A percentile compares a stretch with the other conserved stretches of the same genome.
Conservation (phyloP, 1,140 invertebrate species). For the Drosophila baimaii region DNA sequence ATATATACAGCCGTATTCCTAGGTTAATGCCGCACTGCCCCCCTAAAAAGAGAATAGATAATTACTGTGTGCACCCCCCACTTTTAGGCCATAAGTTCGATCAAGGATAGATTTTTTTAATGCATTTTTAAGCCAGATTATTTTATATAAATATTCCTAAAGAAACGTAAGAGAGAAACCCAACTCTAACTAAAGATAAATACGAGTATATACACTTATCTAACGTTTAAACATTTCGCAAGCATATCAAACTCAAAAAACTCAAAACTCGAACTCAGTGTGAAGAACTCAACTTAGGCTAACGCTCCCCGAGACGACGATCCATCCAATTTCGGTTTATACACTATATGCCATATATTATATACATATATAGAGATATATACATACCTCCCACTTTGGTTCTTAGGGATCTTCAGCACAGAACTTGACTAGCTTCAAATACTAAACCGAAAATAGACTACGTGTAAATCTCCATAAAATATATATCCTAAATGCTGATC, state of each 20-base stretch:
- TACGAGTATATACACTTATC: conserved; percentile 28
- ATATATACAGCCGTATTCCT: conserved; percentile 22
- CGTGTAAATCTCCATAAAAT: conserved; percentile 35
- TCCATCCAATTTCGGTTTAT: conserved; percentile 50
- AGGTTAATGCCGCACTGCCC: conserved; percentile 55
- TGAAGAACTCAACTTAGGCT: conserved; percentile 48
- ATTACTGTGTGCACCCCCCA: conserved; percentile 48
- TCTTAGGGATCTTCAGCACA: conserved; percentile 74
- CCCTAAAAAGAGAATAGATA: conserved; percentile 28
- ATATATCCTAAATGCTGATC: conserved; percentile 38
- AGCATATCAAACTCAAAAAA: conserved; percentile 48
- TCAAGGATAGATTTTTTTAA: conserved; percentile 64
- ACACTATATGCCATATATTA: conserved; percentile 28
- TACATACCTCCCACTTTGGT: conserved; percentile 42
- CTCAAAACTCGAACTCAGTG: conserved; percentile 33
- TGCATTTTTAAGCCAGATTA: conserved; percentile 73
- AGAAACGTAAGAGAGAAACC: neutral
- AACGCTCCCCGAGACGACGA: conserved; percentile 18
- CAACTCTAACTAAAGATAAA: conserved; percentile 25
- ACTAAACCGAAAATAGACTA: conserved; percentile 55
- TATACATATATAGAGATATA: conserved; percentile 1
- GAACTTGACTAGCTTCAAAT: conserved; percentile 39
- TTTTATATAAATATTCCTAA: conserved; percentile 58
- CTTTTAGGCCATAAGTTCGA: conserved; percentile 53
- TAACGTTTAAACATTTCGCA: conserved; percentile 50